Base-by-base conservation (phyloP, 2,797 vertebrate species). In the Lepus townsendii region DNA sequence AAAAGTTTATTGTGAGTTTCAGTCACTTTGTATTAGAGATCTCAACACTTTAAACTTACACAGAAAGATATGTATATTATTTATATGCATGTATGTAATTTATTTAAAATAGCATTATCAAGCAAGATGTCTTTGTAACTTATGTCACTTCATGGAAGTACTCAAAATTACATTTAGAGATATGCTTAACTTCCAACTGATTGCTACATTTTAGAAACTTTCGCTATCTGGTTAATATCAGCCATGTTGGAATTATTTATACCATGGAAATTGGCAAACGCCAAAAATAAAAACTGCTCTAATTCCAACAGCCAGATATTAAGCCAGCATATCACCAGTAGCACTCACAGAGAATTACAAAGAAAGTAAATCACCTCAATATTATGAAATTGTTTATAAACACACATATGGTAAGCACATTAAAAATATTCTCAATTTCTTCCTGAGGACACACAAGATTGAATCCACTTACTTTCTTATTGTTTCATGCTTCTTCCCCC, bases 391-490 rank as follows among this genome's bases (percentile, higher is more conserved):
- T 88, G 2, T 88, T 93, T 93, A 80, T 82, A 85, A 91, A 88
- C 38, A 52, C 4, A 80, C 10, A 72, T 54, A 88, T 84, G 35
- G 6, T 82, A 93, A 72, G 13, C 57, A 75, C 22, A 60, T 7
- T 30, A 63, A 38, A 87, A 24, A 32, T 35, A 75, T 94, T 94
- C 24, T 77, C n/a, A 66, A 5, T 87, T 90, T 54, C 73, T 71
- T 86, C 13, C 72, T 7, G n/a, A 83, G 24, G 16, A 30, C 20
- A 60, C 38, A 83, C 62, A 87, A n/a, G 50, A 83, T 32, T 65
- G 20, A 94, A 88, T 94, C 16, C 30, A 83, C 76, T 95, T 93
- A 84, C 32, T 62, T 76, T 92, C 27, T 76, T 65, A 88, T 24
- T 65, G 9, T 54, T 66, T 76, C 65, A 94, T 24, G 26, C 3